Conservation (phyloP, 2,888 invertebrate genomes). For the Microctonus aethiopoides region DNA sequence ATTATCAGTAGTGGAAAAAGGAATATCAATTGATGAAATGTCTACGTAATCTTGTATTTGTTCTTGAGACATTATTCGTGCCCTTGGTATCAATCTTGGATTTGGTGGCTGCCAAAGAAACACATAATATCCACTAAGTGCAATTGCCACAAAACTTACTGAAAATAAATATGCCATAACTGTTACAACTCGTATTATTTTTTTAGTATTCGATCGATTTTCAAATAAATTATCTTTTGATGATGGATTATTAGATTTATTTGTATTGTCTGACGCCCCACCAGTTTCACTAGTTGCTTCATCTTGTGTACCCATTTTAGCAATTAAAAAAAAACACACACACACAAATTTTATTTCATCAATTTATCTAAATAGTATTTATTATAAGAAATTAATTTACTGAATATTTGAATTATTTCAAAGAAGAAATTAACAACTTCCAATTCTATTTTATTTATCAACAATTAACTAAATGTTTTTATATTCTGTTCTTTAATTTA, state of each 20-base stretch:
- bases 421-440: constrained; percentile 14
- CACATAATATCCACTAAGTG: constrained; percentile 84
- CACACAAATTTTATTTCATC: constrained; percentile 9
- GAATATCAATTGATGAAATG: constrained; percentile 12
- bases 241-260: background rate
- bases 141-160: constrained; percentile 87
- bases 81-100: constrained; percentile 62
- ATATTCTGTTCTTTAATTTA: background rate
- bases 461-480: background rate
- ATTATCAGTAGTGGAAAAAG: background rate
- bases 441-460: background rate
- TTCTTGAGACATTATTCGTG: constrained; percentile 42
- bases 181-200: constrained; percentile 76
- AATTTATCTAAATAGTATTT: background rate
- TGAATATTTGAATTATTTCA: background rate
- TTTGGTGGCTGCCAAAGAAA: constrained; percentile 82
- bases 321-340: too few species aligned
- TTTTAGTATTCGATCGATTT: constrained; percentile 50
- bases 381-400: background rate
- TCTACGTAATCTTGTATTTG: constrained; percentile 43
- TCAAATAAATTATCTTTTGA: constrained; percentile 54
- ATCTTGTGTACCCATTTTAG: constrained; percentile 25
- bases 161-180: constrained; percentile 84
- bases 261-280: constrained; percentile 18
- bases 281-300: constrained; percentile 26